Evolutionary conservation across 2,113 vertebrate genomes (phyloP).

Genomic region (Bubo bubo): DNA sequence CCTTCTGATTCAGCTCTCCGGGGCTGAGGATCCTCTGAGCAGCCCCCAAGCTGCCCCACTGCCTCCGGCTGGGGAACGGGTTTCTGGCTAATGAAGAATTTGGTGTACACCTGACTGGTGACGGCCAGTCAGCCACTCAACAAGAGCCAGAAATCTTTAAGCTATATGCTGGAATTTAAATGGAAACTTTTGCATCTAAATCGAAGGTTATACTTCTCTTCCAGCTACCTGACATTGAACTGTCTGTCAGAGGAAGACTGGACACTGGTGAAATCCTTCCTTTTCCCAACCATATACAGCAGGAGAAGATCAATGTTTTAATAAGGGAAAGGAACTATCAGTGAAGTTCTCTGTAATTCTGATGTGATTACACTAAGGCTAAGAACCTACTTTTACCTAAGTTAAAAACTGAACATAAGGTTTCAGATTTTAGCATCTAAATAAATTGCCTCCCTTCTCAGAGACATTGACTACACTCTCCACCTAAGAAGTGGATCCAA

Average conservation of each 20-base stretch:
- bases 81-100: neutral
- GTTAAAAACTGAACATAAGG: neutral
- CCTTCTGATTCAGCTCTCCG: fast-evolving
- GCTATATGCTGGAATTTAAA: neutral
- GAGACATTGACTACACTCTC: neutral
- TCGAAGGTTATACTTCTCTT: neutral
- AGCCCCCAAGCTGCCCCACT: neutral
- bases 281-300: neutral
- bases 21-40: neutral
- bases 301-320: neutral
- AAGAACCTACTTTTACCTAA: neutral
- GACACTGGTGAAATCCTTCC: neutral
- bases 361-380: neutral
- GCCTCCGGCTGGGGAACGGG: neutral
- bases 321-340: neutral
- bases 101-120: neutral
- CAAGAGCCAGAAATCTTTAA: neutral
- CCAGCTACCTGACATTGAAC: neutral
- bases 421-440: neutral
- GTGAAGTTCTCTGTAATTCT: neutral
- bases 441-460: neutral
- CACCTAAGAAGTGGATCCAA: neutral
- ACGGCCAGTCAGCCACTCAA: neutral
- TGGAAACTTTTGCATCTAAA: constrained; percentile 31
- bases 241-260: neutral